phyloP scores from a whole-genome alignment of 2,113 vertebrate species.

The Ahaetulla prasina region DNA sequence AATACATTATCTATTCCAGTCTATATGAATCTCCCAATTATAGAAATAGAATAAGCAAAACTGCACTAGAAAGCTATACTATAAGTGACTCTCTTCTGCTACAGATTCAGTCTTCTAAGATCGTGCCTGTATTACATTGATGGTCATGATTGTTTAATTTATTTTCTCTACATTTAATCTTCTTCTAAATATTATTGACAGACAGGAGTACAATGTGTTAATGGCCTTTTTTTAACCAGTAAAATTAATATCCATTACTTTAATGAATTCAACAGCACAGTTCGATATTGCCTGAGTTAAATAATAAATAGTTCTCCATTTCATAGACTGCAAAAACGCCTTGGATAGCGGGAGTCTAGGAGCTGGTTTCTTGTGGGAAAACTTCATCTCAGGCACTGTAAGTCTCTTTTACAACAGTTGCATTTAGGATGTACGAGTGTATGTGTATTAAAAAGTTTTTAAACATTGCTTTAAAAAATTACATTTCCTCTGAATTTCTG shows the following conservation, averaged over 20 bases:
- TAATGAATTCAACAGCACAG: not conserved
- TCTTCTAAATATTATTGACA: not conserved
- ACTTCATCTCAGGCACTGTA: not conserved
- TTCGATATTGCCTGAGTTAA: not conserved
- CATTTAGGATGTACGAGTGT: not conserved
- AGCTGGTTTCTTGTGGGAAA: not conserved
- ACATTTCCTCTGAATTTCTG: not conserved
- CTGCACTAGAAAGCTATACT: not conserved
- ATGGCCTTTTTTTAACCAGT: not conserved
- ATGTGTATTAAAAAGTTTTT: not conserved
- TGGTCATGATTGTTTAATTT: not conserved
- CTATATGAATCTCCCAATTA: not conserved
- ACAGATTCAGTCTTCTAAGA: not conserved
- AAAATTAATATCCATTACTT: not conserved
- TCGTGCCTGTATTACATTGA: not conserved
- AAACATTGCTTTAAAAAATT: not conserved
- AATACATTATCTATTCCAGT: not conserved
- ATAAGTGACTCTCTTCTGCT: not conserved
- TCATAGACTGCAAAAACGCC: not conserved
- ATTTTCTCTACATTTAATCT: not conserved
- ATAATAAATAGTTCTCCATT: not conserved
- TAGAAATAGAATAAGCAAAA: not conserved
- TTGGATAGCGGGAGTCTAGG: not conserved
- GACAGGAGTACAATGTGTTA: not conserved
- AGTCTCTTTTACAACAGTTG: not conserved